phyloP scores from a whole-genome alignment of 2,888 invertebrate species.

The Argyresthia albistria region DNA sequence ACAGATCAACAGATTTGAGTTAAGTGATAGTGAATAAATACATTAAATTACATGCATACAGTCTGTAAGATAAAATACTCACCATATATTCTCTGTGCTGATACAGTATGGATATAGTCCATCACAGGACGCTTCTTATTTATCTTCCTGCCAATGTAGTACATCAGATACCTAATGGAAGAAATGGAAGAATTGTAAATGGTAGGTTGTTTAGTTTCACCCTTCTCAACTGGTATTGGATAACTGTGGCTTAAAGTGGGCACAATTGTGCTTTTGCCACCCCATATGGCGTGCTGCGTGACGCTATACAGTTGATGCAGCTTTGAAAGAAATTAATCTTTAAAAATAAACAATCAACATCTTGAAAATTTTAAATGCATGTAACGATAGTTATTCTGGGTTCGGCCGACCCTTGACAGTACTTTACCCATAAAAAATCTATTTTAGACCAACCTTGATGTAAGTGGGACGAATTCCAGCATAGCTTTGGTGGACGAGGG shows the following conservation, averaged over 20 bases:
- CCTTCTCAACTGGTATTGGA: neutral
- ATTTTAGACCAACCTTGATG: conserved; percentile 72
- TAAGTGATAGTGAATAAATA: neutral
- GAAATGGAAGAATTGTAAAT: neutral
- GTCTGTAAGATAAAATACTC: conserved; percentile 22
- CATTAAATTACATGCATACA: neutral
- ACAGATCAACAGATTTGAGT: neutral
- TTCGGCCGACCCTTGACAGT: neutral
- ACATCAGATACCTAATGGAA: conserved; percentile 78
- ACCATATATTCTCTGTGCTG: conserved; percentile 90
- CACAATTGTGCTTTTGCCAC: neutral
- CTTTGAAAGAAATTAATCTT: neutral
- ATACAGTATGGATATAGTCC: conserved; percentile 81
- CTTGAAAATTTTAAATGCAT: neutral
- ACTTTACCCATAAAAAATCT: conserved; percentile 5
- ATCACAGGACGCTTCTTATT: conserved; percentile 81
- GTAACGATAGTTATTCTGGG: neutral
- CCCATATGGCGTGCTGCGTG: no score
- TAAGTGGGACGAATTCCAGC: conserved; percentile 78
- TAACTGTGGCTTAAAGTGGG: neutral
- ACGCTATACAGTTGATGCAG: no score
- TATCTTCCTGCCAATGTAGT: conserved; percentile 76
- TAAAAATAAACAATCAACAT: neutral
- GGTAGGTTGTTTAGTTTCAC: neutral
- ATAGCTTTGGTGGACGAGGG: conserved; percentile 77